A percentile compares a stretch with the other conserved stretches of the same genome.
Conservation (phyloP, 2,888 invertebrate genomes). For the Calameuta pallipes region DNA sequence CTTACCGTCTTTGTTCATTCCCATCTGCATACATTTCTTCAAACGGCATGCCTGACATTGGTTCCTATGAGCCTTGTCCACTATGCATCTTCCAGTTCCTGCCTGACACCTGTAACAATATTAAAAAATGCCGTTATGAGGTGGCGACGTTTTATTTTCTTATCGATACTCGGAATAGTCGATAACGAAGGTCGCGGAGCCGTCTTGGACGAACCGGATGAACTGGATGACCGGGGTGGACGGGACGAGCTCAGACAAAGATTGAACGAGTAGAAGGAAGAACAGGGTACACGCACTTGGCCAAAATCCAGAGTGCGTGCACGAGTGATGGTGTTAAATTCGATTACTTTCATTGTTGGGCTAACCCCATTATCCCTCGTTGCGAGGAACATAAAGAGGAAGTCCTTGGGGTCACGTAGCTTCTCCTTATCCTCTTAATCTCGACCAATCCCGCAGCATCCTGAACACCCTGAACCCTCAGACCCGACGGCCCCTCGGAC, state of each 20-base stretch:
- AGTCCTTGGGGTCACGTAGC: slow-evolving; percentile 48
- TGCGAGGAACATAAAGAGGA: slow-evolving; percentile 3
- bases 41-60: slow-evolving; percentile 99
- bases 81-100: slow-evolving; percentile 95
- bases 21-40: slow-evolving; percentile 98
- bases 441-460: slow-evolving; percentile 7
- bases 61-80: slow-evolving; percentile 98
- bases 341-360: slow-evolving; percentile 62
- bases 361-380: slow-evolving; percentile 57
- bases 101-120: slow-evolving; percentile 89
- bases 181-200: too few relatives aligned
- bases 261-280: too few relatives aligned
- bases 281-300: slow-evolving; percentile 32
- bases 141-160: too few relatives aligned
- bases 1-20: slow-evolving; percentile 99
- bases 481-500: neutral
- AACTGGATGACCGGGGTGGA: too few relatives aligned
- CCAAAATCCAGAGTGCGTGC: slow-evolving; percentile 47
- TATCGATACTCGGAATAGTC: too few relatives aligned
- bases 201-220: too few relatives aligned
- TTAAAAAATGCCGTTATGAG: neutral
- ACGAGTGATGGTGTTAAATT: slow-evolving; percentile 59
- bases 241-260: too few relatives aligned
- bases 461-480: neutral
- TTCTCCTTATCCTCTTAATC: slow-evolving; percentile 51